phyloP scores from a whole-genome alignment of 2,888 invertebrate genomes.

The Steromphala cineraria region DNA sequence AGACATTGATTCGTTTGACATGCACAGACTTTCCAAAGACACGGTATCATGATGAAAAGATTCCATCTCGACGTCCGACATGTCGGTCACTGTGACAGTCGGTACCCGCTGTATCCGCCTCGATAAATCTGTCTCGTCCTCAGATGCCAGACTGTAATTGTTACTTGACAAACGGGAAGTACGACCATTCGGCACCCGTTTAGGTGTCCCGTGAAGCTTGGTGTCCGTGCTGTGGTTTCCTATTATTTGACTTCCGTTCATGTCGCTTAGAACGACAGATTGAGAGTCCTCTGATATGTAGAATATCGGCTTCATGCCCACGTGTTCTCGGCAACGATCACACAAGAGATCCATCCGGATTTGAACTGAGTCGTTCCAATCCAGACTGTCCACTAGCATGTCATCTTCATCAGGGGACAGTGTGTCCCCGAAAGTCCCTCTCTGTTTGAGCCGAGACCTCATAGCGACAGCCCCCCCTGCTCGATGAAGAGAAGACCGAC shows the following conservation, averaged over 20 bases:
- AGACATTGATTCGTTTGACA: not conserved
- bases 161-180: not conserved
- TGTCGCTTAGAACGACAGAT: not conserved
- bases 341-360: not conserved
- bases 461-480: not conserved
- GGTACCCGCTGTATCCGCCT: not conserved
- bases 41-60: not conserved
- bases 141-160: not conserved
- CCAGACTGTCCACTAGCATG: not conserved
- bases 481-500: not conserved
- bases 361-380: not conserved
- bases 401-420: not conserved
- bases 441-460: not conserved
- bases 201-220: not conserved
- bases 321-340: not conserved
- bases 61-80: not conserved
- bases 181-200: not conserved
- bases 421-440: not conserved
- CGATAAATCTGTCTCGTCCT: not conserved
- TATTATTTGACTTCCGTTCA: not conserved
- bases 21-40: not conserved
- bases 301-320: not conserved
- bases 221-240: not conserved
- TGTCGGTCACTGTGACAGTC: constrained; percentile 8
- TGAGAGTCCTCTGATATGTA: constrained; percentile 3